Conservation (phyloP, 2,888 invertebrate species). For the Caenorhabditis angaria region DNA sequence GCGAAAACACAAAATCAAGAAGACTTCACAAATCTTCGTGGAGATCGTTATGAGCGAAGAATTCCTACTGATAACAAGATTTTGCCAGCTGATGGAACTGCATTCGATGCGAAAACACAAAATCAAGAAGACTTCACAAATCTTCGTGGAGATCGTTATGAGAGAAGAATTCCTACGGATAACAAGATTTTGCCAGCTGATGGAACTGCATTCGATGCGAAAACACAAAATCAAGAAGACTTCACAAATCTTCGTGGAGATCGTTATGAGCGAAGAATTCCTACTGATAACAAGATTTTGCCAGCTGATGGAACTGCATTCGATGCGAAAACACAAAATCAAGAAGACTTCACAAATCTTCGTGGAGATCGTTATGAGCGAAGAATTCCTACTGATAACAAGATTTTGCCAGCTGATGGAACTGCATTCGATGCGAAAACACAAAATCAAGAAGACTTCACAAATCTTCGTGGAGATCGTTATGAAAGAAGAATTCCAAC, state of each 20-base stretch:
- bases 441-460: conserved; percentile 11
- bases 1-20: conserved; percentile 7
- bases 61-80: not conserved
- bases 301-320: conserved; percentile 2
- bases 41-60: conserved; percentile 4
- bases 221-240: conserved; percentile 12
- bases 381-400: conserved; percentile 3
- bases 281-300: conserved; percentile 1
- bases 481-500: not conserved
- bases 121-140: conserved; percentile 9
- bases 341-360: conserved; percentile 7
- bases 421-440: not conserved
- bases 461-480: conserved; percentile 8
- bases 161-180: not conserved
- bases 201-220: conserved; percentile 1
- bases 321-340: conserved; percentile 3
- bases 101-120: conserved; percentile 6
- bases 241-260: conserved; percentile 8
- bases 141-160: conserved; percentile 5
- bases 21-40: conserved; percentile 8
- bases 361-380: conserved; percentile 6
- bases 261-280: not conserved
- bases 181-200: conserved; percentile 1
- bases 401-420: conserved; percentile 1
- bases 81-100: not conserved